phyloP scores from a whole-genome alignment of 2,888 invertebrate species.

The Alentia gelatinosa region DNA sequence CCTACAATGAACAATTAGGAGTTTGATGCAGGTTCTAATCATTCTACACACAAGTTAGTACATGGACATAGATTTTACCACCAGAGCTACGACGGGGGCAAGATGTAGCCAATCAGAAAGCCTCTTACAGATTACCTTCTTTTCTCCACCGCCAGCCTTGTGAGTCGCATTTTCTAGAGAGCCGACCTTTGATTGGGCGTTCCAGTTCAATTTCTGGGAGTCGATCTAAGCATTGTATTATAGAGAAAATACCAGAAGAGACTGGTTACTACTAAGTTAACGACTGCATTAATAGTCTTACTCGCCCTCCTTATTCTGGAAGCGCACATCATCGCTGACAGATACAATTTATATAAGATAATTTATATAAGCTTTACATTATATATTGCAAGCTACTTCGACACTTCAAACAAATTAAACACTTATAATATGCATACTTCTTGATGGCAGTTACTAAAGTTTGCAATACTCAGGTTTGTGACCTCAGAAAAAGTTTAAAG shows the following conservation, averaged over 20 bases:
- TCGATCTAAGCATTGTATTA: conserved; percentile 54
- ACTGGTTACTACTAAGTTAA: neutral
- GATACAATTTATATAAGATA: no score
- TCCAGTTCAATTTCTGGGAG: conserved; percentile 60
- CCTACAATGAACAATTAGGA: neutral
- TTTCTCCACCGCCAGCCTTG: conserved; percentile 61
- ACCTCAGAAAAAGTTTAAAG: no score
- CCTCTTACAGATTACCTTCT: conserved; percentile 39
- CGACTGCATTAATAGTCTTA: no score
- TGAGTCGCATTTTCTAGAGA: conserved; percentile 63
- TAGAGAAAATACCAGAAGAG: conserved; percentile 27
- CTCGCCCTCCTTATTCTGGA: no score
- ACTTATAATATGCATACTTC: no score
- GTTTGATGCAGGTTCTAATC: neutral
- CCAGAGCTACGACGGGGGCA: neutral
- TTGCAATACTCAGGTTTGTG: no score
- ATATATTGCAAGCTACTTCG: no score
- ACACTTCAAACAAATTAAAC: no score
- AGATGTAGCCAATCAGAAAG: neutral
- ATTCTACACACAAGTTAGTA: neutral
- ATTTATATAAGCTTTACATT: no score
- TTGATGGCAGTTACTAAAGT: no score
- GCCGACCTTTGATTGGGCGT: conserved; percentile 61
- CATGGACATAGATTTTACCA: neutral
- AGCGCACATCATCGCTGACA: no score